These are phyloP conservation scores for Poliocrania exsul DNA, from an alignment of 2,797 vertebrate genomes.

Conservation along the genomic window DNA sequence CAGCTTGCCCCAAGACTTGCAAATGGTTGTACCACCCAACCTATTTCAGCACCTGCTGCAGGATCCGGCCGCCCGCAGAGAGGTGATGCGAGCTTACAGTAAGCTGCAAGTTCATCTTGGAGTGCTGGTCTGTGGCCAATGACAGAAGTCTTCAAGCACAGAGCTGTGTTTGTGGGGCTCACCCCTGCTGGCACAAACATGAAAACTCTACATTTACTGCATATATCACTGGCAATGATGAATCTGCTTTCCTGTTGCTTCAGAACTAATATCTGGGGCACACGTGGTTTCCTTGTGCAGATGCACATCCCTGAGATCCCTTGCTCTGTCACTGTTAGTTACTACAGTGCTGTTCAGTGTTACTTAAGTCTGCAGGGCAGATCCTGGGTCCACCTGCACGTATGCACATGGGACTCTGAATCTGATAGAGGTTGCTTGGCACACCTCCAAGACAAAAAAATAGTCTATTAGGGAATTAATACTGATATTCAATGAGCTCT, in stretches of 20 bases:
- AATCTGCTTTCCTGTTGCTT: neutral
- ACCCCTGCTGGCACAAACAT: neutral
- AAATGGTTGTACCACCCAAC: neutral
- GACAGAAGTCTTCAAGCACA: neutral
- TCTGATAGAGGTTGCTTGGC: neutral
- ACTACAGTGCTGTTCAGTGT: fast-evolving
- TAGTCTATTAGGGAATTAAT: neutral
- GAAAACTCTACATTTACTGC: neutral
- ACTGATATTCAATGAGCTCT: neutral
- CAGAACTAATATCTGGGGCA: neutral
- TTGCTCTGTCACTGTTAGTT: neutral
- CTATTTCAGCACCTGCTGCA: neutral
- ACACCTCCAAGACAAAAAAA: neutral
- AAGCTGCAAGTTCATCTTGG: neutral
- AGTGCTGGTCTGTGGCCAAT: neutral
- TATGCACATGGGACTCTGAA: neutral
- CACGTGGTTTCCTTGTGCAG: neutral
- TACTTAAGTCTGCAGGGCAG: neutral
- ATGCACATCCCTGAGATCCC: neutral
- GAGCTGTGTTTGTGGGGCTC: neutral
- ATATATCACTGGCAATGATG: neutral
- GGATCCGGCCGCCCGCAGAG: neutral
- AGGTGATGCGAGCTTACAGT: neutral
- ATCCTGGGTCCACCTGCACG: neutral
- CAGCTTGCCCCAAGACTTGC: neutral